phyloP scores from a whole-genome alignment of 2,797 vertebrate species.

The Syngnathus acus region DNA sequence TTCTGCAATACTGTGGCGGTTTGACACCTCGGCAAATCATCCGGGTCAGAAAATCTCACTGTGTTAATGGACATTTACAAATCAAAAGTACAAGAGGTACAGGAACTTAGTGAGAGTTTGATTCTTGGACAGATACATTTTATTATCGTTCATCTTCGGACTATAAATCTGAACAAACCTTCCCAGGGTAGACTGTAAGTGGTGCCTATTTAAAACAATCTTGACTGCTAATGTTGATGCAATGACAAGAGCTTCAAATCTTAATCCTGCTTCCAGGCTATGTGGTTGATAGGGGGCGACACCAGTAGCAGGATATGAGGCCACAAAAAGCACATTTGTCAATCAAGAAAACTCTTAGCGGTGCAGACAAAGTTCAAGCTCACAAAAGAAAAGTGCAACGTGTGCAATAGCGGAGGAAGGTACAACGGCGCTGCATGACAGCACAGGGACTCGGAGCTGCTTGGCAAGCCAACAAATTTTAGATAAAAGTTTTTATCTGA shows the following conservation, averaged over 20 bases:
- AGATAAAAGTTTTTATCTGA: not conserved
- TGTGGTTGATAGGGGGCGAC: not conserved
- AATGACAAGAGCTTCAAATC: slow-evolving; percentile 2
- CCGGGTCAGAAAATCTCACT: too few species aligned
- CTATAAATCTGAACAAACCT: not conserved
- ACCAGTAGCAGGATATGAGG: slow-evolving; percentile 4
- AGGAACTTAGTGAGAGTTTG: too few species aligned
- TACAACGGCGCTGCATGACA: not conserved
- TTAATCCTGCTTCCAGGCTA: not conserved
- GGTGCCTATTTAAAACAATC: not conserved
- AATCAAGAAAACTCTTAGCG: slow-evolving; percentile 4
- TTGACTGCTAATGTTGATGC: not conserved
- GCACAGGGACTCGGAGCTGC: not conserved
- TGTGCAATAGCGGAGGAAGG: not conserved
- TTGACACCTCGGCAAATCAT: too few species aligned
- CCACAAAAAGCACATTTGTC: slow-evolving; percentile 8
- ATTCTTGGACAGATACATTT: too few species aligned
- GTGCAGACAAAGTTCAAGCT: slow-evolving; percentile 3
- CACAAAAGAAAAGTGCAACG: not conserved
- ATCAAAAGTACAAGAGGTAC: too few species aligned
- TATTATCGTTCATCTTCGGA: not conserved
- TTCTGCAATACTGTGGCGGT: too few species aligned
- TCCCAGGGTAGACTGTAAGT: not conserved
- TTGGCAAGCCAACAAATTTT: not conserved
- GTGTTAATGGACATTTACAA: too few species aligned